Conservation (phyloP, 2,113 vertebrate species). For the Grantiella picta region DNA sequence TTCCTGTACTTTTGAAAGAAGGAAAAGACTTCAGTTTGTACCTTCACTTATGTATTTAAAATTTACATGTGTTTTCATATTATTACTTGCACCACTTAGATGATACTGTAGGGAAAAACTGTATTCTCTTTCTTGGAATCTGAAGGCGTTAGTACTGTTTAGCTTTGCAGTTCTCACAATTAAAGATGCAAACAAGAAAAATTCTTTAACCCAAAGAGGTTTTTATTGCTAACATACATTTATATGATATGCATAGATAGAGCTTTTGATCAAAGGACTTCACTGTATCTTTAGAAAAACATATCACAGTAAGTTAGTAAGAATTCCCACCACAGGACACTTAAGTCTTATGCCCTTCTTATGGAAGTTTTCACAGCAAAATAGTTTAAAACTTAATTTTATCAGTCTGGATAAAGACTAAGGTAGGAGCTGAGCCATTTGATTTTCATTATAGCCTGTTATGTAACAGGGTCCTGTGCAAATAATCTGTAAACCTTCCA, state of each 20-base stretch:
- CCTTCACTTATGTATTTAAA: background rate
- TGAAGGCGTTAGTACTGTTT: background rate
- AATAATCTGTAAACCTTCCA: background rate
- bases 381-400: background rate
- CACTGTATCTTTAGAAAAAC: background rate
- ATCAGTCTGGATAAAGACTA: background rate
- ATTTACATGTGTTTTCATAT: background rate
- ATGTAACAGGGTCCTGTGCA: background rate
- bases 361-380: background rate
- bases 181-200: background rate
- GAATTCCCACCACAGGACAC: background rate
- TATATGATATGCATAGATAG: fast-evolving
- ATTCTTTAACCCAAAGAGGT: background rate
- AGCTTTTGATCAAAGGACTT: background rate
- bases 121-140: background rate
- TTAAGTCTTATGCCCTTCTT: background rate
- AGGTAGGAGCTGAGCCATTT: background rate
- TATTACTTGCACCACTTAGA: background rate
- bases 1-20: background rate
- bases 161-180: background rate
- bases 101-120: background rate
- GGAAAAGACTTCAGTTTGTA: background rate
- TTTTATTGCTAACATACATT: background rate
- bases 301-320: background rate
- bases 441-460: background rate